Evolutionary conservation across 2,888 invertebrate species (phyloP), one percentile per base, ranked within the genome.

Genomic region (Sarcophaga subvicina): DNA sequence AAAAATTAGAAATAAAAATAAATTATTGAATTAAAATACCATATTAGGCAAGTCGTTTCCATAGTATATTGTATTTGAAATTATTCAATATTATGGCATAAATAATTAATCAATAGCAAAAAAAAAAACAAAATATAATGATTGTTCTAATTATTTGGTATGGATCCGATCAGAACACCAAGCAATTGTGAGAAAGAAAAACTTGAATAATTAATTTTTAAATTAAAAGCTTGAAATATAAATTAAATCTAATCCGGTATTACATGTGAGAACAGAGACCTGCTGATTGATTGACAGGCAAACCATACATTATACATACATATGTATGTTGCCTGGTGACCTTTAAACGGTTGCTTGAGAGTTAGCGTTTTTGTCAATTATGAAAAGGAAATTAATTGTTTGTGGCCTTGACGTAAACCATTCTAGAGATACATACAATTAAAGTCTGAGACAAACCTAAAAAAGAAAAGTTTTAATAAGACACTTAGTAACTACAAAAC

Each of bases 11-110:
- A 37, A 2, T 37, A 10, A 0, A 37, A 37, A 37, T 37, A 37
- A 37, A 37, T 37, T 37, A 37, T 37, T 37, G 66, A 70, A 49
- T 14, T 47, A 70, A 69, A 69, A 47, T 69, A 10, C 37, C 63
- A 54, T 81, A 81, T 76, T 64, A 63, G 70, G 54, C 47, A 64
- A 63, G 63, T 54, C 25, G 70, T 81, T 81, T 76, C 6, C 54
- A 49, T 37, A n/a, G 8, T 37, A 37, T 73, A 67, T 47, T 11
- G 60, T 49, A 80, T 73, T 66, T 66, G 10, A 37, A n/a, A 67
- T 67, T 60, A 47, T 59, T 77, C 5, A 64, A 25, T 14, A 27
- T 64, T 37, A 37, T 77, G 22, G 20, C 17, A 20, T 49, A 49
- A 20, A 22, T 54, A 70, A 11, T 37, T 37, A 37, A 37, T 37